phyloP scores from a whole-genome alignment of 2,797 vertebrate species.

The Benthosema pterotum region DNA sequence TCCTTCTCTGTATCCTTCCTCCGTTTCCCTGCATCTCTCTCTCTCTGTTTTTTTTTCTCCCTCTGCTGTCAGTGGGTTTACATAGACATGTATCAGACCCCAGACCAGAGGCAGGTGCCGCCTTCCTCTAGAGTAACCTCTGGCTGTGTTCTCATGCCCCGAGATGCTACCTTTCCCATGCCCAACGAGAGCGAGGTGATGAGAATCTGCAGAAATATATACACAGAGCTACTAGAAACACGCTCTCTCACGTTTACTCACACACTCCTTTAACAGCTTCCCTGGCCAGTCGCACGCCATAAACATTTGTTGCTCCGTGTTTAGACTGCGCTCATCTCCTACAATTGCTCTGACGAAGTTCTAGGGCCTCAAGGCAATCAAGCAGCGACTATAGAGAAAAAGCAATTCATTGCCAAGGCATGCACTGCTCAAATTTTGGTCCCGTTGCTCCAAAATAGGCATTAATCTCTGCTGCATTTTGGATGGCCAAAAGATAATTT shows the following conservation, averaged over 20 bases:
- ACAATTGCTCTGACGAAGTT: slow-evolving; percentile 8
- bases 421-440: slow-evolving; percentile 10
- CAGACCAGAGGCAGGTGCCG: slow-evolving; percentile 28
- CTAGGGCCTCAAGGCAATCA: background rate
- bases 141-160: slow-evolving; percentile 31
- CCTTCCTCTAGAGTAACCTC: slow-evolving; percentile 37
- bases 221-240: slow-evolving; percentile 5
- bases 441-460: slow-evolving; percentile 22
- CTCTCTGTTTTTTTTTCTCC: slow-evolving; percentile 69
- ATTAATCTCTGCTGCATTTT: slow-evolving; percentile 7
- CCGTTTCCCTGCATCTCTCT: too few species aligned
- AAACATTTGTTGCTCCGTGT: slow-evolving; percentile 13
- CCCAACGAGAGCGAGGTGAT: slow-evolving; percentile 11
- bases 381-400: slow-evolving; percentile 4
- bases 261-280: background rate
- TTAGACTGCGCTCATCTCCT: too few species aligned
- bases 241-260: background rate
- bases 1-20: slow-evolving; percentile 60
- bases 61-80: slow-evolving; percentile 61
- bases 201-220: slow-evolving; percentile 21
- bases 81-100: slow-evolving; percentile 51
- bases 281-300: background rate
- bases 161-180: slow-evolving; percentile 4
- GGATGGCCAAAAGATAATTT: slow-evolving; percentile 6
- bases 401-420: slow-evolving; percentile 24